These are phyloP conservation scores for Anarrhichthys ocellatus DNA, from an alignment of 2,113 vertebrate species.

Conservation along the genomic window DNA sequence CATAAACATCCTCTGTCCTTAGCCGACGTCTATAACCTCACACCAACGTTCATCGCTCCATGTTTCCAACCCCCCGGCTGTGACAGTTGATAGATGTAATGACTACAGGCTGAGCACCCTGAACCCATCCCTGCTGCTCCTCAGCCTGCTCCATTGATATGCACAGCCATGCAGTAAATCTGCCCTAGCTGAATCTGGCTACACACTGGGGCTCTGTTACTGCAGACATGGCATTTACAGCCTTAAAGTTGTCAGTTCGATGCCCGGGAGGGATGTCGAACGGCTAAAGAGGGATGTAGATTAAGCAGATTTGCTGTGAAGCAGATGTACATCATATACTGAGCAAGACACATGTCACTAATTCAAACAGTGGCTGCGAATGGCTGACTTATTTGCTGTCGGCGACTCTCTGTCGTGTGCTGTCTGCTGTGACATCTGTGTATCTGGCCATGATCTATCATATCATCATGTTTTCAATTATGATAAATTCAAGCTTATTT, in stretches of 20 bases:
- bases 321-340: slow-evolving; percentile 67
- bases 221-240: slow-evolving; percentile 34
- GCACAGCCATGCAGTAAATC: slow-evolving; percentile 75
- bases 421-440: slow-evolving; percentile 10
- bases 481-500: neutral
- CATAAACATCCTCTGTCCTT: slow-evolving; percentile 25
- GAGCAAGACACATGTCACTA: slow-evolving; percentile 53
- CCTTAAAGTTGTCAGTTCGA: slow-evolving; percentile 45
- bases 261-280: slow-evolving; percentile 39
- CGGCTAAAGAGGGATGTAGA: slow-evolving; percentile 57
- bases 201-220: slow-evolving; percentile 58
- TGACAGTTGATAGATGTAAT: slow-evolving; percentile 62
- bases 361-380: slow-evolving; percentile 41
- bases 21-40: slow-evolving; percentile 35
- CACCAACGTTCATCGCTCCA: slow-evolving; percentile 38
- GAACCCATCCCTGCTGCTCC: slow-evolving; percentile 72
- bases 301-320: slow-evolving; percentile 62
- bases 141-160: slow-evolving; percentile 63
- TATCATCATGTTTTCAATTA: slow-evolving; percentile 4
- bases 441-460: slow-evolving; percentile 26
- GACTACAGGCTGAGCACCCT: slow-evolving; percentile 63
- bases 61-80: slow-evolving; percentile 47
- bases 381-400: slow-evolving; percentile 43
- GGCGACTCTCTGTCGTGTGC: slow-evolving; percentile 38
- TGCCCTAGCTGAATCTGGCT: slow-evolving; percentile 49